Evolutionary conservation across 2,888 invertebrate species (phyloP).

Genomic region (Aleiodes testaceus): DNA sequence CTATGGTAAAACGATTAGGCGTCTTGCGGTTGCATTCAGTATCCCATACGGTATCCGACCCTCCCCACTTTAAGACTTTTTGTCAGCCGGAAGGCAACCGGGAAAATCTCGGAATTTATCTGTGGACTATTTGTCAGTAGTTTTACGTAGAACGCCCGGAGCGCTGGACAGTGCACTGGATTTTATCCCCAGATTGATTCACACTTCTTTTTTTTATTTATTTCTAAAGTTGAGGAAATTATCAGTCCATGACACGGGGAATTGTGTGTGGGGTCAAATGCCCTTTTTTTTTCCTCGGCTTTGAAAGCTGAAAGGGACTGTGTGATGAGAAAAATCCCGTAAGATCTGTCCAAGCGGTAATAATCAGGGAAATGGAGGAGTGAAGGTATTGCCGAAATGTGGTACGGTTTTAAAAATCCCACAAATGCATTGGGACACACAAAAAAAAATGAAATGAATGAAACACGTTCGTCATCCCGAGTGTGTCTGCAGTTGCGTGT

Average conservation of each 20-base stretch:
- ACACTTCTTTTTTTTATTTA: conserved; percentile 9
- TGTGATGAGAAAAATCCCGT: conserved; percentile 55
- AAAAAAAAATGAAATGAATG: conserved; percentile 53
- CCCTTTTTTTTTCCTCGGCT: conserved; percentile 24
- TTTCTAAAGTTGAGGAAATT: conserved; percentile 15
- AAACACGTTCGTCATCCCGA: conserved; percentile 68
- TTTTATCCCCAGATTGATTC: conserved; percentile 45
- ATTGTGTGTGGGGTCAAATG: conserved; percentile 5
- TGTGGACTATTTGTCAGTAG: conserved; percentile 62
- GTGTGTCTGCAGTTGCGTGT: conserved; percentile 49
- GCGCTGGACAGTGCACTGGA: conserved; percentile 43
- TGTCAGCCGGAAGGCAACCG: conserved; percentile 40
- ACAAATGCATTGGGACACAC: conserved; percentile 43
- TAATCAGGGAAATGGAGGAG: conserved; percentile 59
- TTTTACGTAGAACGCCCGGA: conserved; percentile 43
- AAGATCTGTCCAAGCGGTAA: conserved; percentile 62
- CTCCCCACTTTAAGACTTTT: conserved; percentile 21
- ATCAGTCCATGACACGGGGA: conserved; percentile 7
- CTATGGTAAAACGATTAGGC: conserved; percentile 64
- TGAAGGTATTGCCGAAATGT: conserved; percentile 61
- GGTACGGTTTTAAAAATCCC: conserved; percentile 55
- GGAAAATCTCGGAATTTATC: conserved; percentile 68
- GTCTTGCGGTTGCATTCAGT: conserved; percentile 39
- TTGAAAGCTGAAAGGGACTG: conserved; percentile 11
- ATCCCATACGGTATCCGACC: conserved; percentile 44